phyloP scores from a whole-genome alignment of 2,797 vertebrate species.

The Coluber constrictor region DNA sequence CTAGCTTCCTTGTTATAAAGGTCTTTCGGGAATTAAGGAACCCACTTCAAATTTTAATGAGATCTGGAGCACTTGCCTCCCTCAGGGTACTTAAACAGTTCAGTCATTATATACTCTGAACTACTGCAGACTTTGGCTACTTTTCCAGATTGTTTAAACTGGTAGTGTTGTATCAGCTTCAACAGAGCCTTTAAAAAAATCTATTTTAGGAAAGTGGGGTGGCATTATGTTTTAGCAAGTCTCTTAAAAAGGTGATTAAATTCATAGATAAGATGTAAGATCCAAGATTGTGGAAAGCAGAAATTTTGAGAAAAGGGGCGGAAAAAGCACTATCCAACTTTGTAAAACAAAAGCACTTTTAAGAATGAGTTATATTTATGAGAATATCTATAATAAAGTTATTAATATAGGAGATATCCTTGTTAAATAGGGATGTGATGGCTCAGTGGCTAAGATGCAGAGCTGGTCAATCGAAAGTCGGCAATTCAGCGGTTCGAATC shows the following conservation, averaged over 20 bases:
- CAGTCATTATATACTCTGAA: constrained; percentile 33
- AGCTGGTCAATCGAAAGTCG: too few relatives aligned
- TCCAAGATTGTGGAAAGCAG: background rate
- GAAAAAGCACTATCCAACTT: background rate
- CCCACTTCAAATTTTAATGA: constrained; percentile 27
- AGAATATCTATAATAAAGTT: background rate
- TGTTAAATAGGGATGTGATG: background rate
- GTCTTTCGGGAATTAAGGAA: background rate
- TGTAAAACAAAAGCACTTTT: background rate
- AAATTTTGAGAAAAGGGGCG: background rate
- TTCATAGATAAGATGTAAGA: background rate
- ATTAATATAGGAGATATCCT: background rate
- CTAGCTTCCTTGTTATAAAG: background rate
- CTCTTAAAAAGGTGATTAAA: constrained; percentile 15
- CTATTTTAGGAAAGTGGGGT: background rate
- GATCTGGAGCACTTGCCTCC: constrained; percentile 12
- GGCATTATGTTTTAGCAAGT: constrained; percentile 11
- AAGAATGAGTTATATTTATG: background rate
- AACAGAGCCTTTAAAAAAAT: background rate
- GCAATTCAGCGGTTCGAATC: too few relatives aligned
- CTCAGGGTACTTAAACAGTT: background rate
- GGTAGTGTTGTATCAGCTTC: background rate
- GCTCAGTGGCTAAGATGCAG: too few relatives aligned
- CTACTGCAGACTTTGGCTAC: background rate
- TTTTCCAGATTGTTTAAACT: background rate